phyloP scores from a whole-genome alignment of 2,797 vertebrate species.

The Sciurus carolinensis region DNA sequence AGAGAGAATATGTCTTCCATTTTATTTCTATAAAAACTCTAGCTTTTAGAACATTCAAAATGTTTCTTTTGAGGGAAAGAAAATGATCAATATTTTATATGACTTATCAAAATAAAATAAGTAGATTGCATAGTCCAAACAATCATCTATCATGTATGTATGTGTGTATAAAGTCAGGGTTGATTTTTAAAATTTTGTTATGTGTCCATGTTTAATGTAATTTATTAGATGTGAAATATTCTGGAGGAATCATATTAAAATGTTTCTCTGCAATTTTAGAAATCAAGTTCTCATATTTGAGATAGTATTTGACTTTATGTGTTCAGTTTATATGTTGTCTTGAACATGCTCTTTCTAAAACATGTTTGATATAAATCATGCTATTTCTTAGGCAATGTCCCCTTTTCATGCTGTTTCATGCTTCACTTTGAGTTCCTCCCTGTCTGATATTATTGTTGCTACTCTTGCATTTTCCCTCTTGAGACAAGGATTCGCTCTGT shows the following conservation, averaged over 20 bases:
- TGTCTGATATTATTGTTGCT: not conserved
- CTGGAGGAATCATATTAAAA: not conserved
- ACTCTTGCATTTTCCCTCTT: not conserved
- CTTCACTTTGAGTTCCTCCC: conserved; percentile 36
- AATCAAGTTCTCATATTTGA: not conserved
- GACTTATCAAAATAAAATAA: not conserved
- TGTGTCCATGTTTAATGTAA: not conserved
- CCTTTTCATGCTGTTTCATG: not conserved
- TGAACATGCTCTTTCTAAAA: not conserved
- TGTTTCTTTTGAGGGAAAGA: not conserved
- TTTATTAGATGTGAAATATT: not conserved
- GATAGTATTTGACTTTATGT: not conserved
- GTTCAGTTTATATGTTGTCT: not conserved
- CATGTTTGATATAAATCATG: not conserved
- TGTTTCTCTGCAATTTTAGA: not conserved
- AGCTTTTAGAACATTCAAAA: not conserved
- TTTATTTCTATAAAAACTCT: not conserved
- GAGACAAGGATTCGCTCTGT: too few relatives aligned
- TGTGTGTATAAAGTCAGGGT: not conserved
- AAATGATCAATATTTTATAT: not conserved
- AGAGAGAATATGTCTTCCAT: not conserved
- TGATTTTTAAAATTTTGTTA: not conserved
- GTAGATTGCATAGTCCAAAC: not conserved
- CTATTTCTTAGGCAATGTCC: not conserved
- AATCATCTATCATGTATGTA: not conserved